Conservation (phyloP, 2,888 invertebrate genomes). For the Endomychus coccineus region DNA sequence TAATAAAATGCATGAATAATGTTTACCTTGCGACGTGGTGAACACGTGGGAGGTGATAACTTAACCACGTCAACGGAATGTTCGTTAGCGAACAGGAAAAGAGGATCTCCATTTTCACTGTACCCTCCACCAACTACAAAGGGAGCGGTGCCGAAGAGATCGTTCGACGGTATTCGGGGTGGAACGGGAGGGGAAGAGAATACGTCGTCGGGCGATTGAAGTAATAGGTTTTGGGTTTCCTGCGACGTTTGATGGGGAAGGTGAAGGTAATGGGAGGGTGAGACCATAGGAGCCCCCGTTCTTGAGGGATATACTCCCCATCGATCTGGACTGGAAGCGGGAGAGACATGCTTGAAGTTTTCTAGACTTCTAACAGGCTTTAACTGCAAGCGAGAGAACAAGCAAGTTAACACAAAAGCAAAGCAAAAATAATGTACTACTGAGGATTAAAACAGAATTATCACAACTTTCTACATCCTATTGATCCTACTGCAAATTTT, state of each 20-base stretch:
- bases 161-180: conserved; percentile 42
- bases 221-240: conserved; percentile 21
- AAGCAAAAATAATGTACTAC: conserved; percentile 1
- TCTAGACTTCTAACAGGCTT: conserved; percentile 56
- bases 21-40: conserved; percentile 40
- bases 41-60: conserved; percentile 40
- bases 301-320: conserved; percentile 33
- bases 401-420: conserved; percentile 8
- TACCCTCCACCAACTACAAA: conserved; percentile 44
- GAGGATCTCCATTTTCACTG: conserved; percentile 42
- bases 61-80: conserved; percentile 44
- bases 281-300: conserved; percentile 30
- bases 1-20: too few species aligned
- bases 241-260: conserved; percentile 17
- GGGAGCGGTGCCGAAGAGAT: conserved; percentile 39
- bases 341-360: conserved; percentile 45
- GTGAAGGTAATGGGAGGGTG: conserved; percentile 29
- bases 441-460: too few species aligned
- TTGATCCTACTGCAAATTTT: too few species aligned
- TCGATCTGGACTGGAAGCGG: conserved; percentile 34
- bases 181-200: conserved; percentile 39
- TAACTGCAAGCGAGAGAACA: conserved; percentile 41
- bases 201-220: conserved; percentile 41
- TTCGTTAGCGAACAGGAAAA: conserved; percentile 43
- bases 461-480: too few species aligned